Evolutionary conservation across 2,797 vertebrate genomes (phyloP).

Genomic region (Pterois miles): DNA sequence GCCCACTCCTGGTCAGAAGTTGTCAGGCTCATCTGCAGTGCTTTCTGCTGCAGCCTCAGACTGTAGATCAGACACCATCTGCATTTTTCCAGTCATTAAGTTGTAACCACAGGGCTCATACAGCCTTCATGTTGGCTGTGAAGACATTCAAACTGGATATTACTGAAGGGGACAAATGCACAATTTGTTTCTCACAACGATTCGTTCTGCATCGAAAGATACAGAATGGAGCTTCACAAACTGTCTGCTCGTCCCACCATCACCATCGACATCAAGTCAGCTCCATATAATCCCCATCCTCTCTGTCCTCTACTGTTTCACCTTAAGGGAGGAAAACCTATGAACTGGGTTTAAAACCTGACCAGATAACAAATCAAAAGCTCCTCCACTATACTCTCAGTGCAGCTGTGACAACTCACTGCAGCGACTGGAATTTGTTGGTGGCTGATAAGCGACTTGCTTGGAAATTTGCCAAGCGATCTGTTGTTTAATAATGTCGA

Average conservation of each 20-base stretch:
- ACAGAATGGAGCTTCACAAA: slow-evolving; percentile 3
- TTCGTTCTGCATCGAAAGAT: not conserved
- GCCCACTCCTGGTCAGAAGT: slow-evolving; percentile 14
- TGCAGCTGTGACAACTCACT: slow-evolving; percentile 25
- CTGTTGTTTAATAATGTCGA: not conserved
- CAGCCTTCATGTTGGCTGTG: not conserved
- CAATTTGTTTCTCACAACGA: not conserved
- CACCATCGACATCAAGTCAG: slow-evolving; percentile 18
- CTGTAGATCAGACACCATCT: slow-evolving; percentile 23
- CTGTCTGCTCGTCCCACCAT: slow-evolving; percentile 4
- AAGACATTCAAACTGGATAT: slow-evolving; percentile 22
- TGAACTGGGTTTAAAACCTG: slow-evolving; percentile 68
- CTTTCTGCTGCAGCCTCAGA: slow-evolving; percentile 30
- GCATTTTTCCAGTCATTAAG: slow-evolving; percentile 39
- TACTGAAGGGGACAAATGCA: not conserved
- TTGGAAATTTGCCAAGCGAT: not conserved
- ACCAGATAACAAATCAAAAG: slow-evolving; percentile 57
- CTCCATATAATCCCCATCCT: slow-evolving; percentile 61
- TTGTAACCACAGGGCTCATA: slow-evolving; percentile 15
- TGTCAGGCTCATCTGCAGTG: slow-evolving; percentile 32
- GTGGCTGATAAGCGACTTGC: slow-evolving; percentile 27
- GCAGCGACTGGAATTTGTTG: slow-evolving; percentile 23
- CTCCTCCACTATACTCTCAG: slow-evolving; percentile 18
- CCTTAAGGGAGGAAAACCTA: slow-evolving; percentile 44
- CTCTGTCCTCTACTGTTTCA: slow-evolving; percentile 48